These are phyloP conservation scores for Eurystomus glaucurus DNA, from an alignment of 2,797 vertebrate species.

Conservation along the genomic window DNA sequence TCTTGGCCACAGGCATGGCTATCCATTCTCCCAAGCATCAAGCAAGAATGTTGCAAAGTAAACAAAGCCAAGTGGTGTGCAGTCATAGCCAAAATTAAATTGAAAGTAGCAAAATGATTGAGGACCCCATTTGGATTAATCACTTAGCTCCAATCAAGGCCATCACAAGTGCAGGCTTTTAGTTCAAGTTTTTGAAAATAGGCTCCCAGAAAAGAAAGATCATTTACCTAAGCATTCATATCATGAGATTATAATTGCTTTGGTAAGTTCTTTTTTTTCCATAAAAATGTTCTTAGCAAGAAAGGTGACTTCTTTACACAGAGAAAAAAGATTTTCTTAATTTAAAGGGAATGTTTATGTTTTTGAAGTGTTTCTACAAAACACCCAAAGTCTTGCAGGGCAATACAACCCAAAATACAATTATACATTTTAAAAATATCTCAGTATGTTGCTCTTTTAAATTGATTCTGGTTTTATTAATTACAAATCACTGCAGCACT, in stretches of 20 bases:
- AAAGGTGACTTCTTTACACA: neutral
- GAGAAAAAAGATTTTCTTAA: neutral
- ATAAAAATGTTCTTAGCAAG: neutral
- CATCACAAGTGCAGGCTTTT: neutral
- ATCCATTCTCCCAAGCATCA: neutral
- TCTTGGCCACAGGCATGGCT: neutral
- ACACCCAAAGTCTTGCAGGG: fast-evolving
- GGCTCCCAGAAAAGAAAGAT: neutral
- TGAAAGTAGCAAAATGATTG: neutral
- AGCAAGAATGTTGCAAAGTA: neutral
- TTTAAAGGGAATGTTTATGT: neutral
- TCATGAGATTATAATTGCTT: neutral
- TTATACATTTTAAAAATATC: neutral
- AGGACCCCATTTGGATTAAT: neutral
- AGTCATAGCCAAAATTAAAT: constrained; percentile 19
- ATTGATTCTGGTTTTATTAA: neutral
- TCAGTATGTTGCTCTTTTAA: neutral
- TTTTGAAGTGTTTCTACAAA: neutral
- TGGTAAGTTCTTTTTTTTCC: neutral
- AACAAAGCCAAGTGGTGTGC: neutral
- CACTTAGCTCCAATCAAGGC: neutral
- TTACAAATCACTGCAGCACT: neutral
- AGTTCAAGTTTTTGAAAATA: neutral
- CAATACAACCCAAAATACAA: neutral
- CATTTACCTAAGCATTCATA: neutral